These are phyloP conservation scores for Lymantria monacha DNA, from an alignment of 2,888 invertebrate genomes.

Conservation along the genomic window DNA sequence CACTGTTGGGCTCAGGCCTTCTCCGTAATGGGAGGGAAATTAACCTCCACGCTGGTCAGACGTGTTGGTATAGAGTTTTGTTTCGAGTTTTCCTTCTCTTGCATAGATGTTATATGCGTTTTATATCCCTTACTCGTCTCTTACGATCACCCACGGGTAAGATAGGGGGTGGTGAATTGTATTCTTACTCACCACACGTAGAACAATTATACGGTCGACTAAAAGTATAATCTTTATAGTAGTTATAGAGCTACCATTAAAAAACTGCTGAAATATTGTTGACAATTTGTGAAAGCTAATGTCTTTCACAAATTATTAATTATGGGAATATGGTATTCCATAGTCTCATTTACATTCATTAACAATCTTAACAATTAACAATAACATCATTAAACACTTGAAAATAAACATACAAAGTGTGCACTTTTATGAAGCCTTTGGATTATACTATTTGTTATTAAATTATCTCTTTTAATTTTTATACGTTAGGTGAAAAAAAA, in stretches of 20 bases:
- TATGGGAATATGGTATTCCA: neutral
- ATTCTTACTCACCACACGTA: no score
- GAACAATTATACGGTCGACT: neutral
- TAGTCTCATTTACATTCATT: slow-evolving; percentile 1
- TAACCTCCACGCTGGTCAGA: no score
- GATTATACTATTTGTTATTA: neutral
- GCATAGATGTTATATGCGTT: no score
- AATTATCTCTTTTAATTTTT: no score
- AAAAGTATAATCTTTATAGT: neutral
- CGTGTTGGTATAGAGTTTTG: no score
- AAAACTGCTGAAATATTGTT: neutral
- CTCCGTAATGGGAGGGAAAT: no score
- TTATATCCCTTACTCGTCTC: no score
- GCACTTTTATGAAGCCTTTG: slow-evolving; percentile 7
- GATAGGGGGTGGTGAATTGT: no score
- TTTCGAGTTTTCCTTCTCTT: no score
- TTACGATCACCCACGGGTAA: no score
- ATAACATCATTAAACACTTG: neutral
- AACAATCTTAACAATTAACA: neutral
- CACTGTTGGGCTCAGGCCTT: no score
- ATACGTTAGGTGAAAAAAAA: no score
- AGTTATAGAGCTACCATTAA: neutral
- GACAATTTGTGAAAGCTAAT: slow-evolving; percentile 1
- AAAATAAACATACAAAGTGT: neutral
- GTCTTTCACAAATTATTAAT: neutral